Base-by-base conservation (phyloP, 1,140 invertebrate genomes). In the Melitaea cinxia region DNA sequence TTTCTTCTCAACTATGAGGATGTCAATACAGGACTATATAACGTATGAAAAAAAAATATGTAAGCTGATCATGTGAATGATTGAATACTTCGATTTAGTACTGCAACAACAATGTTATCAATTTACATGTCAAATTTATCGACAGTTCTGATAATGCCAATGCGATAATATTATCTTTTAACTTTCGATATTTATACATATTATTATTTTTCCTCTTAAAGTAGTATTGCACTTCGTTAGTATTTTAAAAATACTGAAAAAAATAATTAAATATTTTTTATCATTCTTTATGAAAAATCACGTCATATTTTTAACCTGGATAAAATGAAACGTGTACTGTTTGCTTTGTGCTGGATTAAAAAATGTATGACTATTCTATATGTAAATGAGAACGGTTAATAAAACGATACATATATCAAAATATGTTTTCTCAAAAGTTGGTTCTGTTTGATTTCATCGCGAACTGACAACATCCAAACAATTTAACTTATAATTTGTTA, bases 401-500 rank as follows among this genome's bases (percentile, higher is more conserved):
- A 26, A 53, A 61, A 33, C 7, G 39, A 26, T 1, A 14, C 49
- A 61, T 35, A 3, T 24, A 12, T 28, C 21, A 24, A 35, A 47
- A 53, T 35, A 53, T 53, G 17, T 28, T 37, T 30, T 15, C 23
- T 28, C n/a, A 61, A 49, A 52, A 53, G 33, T 28, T 52, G 19
- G 14, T 33, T 26, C 52, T 53, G 30, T 61, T 61, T 61, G 33
- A 42, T 14, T 37, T 17, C 42, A 15, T n/a, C 37, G 9, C 15
- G 15, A 42, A 17, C 14, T 7, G 1, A 37, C n/a, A n/a, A n/a
- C 0, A n/a, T 37, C n/a, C 35, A 42, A 17, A 5, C 2, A 15
- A 17, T 17, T 5, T 17, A 12, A 17, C 15, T 17, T n/a, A 42
- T 6, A 42, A 42, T 17, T 19, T 17, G 4, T 7, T 2, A 42